Evolutionary conservation across 2,113 vertebrate genomes (phyloP).

Genomic region (Orthonyx spaldingii): DNA sequence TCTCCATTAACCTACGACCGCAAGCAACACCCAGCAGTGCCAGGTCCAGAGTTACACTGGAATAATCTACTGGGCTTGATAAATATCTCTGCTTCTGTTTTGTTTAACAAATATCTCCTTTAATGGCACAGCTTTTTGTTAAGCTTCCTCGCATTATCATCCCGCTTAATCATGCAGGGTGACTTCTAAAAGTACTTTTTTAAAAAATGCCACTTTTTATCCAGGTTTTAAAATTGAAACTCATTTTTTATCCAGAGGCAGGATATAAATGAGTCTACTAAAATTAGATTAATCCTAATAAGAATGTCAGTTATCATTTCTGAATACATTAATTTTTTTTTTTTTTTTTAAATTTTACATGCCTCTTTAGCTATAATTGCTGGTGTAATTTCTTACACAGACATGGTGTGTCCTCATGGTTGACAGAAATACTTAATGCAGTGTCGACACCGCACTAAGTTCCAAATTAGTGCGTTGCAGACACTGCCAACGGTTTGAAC

Average conservation of each 20-base stretch:
- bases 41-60: neutral
- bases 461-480: conserved; percentile 6
- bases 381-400: conserved; percentile 55
- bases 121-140: neutral
- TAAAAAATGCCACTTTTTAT: conserved; percentile 32
- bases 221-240: conserved; percentile 61
- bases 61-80: neutral
- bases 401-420: conserved; percentile 54
- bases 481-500: neutral
- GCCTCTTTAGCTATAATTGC: conserved; percentile 62
- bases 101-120: conserved; percentile 34
- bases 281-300: conserved; percentile 68
- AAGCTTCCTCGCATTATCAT: neutral
- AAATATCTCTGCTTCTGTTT: neutral
- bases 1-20: fast-evolving
- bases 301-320: conserved; percentile 61
- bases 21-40: neutral
- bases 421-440: conserved; percentile 56
- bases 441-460: neutral
- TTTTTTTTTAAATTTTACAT: conserved; percentile 46
- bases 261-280: conserved; percentile 63
- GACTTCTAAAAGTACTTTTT: conserved; percentile 43
- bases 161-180: neutral
- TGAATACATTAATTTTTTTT: conserved; percentile 40
- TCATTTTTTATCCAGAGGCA: conserved; percentile 57